A percentile compares a stretch with the other conserved stretches of the same genome.
These are phyloP conservation scores for Chlamydotis undulata DNA, from an alignment of 2,113 vertebrate genomes.

Conservation along the genomic window DNA sequence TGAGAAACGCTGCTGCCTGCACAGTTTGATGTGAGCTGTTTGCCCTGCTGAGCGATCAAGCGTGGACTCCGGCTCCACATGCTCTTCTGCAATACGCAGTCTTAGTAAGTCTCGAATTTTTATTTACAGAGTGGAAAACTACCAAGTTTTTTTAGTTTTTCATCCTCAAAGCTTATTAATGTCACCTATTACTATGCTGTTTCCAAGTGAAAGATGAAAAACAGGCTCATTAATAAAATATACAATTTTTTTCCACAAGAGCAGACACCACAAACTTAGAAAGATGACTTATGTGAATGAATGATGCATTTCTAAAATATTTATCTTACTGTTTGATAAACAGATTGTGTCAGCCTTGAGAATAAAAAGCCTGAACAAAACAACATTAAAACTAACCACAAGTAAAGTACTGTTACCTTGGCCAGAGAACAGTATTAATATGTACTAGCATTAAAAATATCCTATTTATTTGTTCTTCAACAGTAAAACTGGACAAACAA, in stretches of 20 bases:
- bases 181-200: not conserved
- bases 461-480: not conserved
- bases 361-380: not conserved
- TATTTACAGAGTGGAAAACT: not conserved
- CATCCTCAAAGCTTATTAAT: not conserved
- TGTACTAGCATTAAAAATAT: not conserved
- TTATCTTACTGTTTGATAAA: not conserved
- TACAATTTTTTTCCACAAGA: not conserved
- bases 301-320: not conserved
- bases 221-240: not conserved
- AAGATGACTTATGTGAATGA: slow-evolving; percentile 16
- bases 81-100: not conserved
- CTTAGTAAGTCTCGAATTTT: not conserved
- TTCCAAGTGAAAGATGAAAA: not conserved
- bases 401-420: not conserved
- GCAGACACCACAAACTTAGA: not conserved
- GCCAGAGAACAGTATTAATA: not conserved
- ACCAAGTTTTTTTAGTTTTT: not conserved
- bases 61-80: not conserved
- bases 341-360: slow-evolving; percentile 15
- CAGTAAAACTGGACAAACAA: not conserved
- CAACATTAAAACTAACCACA: not conserved
- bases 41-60: not conserved
- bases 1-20: not conserved
- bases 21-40: not conserved